Conservation (phyloP, 64 coral and sea anemone genomes). For the Exaiptasia diaphana region DNA sequence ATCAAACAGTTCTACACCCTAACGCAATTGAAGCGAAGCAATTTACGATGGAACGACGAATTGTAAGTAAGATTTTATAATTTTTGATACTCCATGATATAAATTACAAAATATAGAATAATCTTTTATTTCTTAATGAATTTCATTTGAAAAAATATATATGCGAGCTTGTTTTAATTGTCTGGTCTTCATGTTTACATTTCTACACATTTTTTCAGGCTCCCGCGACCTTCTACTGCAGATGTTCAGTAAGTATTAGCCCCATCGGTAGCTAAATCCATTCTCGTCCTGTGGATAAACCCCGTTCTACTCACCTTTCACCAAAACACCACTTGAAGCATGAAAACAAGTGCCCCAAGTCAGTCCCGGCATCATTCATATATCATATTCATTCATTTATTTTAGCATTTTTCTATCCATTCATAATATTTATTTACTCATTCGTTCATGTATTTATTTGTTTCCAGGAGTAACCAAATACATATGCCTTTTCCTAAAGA, state of each 20-base stretch:
- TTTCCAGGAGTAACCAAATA: conserved; percentile 73
- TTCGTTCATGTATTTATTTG: too few species aligned
- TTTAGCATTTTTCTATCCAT: too few species aligned
- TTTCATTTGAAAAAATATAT: not conserved
- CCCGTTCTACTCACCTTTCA: too few species aligned
- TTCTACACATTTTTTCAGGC: conserved; percentile 23
- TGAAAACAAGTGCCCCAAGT: too few species aligned
- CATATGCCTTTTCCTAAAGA: conserved; percentile 83
- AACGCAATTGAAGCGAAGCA: conserved; percentile 77
- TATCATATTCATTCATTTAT: too few species aligned
- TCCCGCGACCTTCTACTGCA: conserved; percentile 88
- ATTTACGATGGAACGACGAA: conserved; percentile 89
- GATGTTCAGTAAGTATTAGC: conserved; percentile 78
- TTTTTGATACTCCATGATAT: too few species aligned
- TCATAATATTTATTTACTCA: too few species aligned
- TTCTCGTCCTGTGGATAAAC: too few species aligned
- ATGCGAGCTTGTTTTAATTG: not conserved
- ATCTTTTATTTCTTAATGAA: not conserved
- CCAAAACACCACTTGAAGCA: too few species aligned
- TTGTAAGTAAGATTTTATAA: conserved; percentile 69
- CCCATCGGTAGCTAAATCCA: too few species aligned
- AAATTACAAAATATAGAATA: not conserved
- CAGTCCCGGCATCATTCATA: too few species aligned
- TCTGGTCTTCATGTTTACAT: not conserved
- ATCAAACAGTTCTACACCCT: conserved; percentile 74